These are phyloP conservation scores for Microplitis demolitor DNA, from an alignment of 1,140 invertebrate species.

Conservation along the genomic window DNA sequence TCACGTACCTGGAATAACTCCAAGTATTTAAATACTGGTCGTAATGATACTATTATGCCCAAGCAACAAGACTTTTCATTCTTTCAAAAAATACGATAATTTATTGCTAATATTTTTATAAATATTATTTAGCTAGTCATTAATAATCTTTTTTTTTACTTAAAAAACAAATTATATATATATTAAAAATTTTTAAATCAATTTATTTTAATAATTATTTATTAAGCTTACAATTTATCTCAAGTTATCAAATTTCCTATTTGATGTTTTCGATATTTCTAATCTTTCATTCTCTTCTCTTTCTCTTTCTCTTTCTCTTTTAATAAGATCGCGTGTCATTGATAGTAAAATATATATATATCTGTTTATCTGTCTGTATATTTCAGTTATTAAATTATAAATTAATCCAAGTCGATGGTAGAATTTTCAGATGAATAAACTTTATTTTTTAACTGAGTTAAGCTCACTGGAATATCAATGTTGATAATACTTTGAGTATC, in stretches of 20 bases:
- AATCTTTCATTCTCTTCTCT: too few relatives aligned
- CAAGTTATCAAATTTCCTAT: too few relatives aligned
- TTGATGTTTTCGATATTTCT: too few relatives aligned
- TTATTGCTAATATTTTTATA: background rate
- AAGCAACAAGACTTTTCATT: slow-evolving; percentile 9
- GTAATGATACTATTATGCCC: background rate
- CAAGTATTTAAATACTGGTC: slow-evolving; percentile 25
- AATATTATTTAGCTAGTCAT: background rate
- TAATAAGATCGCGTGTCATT: background rate
- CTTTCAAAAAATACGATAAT: slow-evolving; percentile 12
- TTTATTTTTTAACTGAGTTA: slow-evolving; percentile 27
- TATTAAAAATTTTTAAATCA: background rate
- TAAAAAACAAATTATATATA: too few relatives aligned
- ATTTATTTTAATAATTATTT: too few relatives aligned
- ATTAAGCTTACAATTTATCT: too few relatives aligned
- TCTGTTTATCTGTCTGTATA: too few relatives aligned
- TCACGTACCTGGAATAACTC: slow-evolving; percentile 64
- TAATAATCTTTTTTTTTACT: background rate
- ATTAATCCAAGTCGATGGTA: slow-evolving; percentile 25
- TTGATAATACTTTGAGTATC: slow-evolving; percentile 33
- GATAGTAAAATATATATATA: background rate
- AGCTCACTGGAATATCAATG: slow-evolving; percentile 38
- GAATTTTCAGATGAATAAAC: background rate
- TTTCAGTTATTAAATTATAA: background rate
- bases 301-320: too few relatives aligned